Evolutionary conservation across 2,888 invertebrate species (phyloP).

Genomic region (Cyaniris semiargus): DNA sequence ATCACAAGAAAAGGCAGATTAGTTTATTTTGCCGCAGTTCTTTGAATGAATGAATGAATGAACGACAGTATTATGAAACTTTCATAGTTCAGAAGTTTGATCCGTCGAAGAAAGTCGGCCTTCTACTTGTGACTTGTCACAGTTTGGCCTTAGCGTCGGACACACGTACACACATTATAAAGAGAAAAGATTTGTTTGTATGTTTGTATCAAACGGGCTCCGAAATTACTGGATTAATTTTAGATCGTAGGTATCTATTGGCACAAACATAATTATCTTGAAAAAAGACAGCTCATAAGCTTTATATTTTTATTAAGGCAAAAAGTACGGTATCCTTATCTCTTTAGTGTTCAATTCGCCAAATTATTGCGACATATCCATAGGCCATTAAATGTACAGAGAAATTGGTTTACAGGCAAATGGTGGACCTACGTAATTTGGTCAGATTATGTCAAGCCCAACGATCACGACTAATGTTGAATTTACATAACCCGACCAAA

Average conservation of each 20-base stretch:
- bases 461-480: neutral
- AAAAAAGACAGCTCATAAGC: too few species aligned
- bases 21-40: slow-evolving; percentile 18
- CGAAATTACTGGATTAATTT: neutral
- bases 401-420: too few species aligned
- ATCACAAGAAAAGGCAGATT: neutral
- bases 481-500: neutral
- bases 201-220: neutral
- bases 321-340: too few species aligned
- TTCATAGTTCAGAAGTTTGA: slow-evolving; percentile 16
- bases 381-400: too few species aligned
- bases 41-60: slow-evolving; percentile 17
- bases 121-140: neutral
- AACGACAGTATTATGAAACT: neutral
- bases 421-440: too few species aligned
- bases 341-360: too few species aligned
- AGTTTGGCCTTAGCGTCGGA: neutral
- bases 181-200: neutral
- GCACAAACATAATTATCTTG: too few species aligned
- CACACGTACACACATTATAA: neutral
- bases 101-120: slow-evolving; percentile 7
- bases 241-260: neutral
- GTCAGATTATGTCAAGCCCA: too few species aligned
- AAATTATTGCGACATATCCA: too few species aligned
- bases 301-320: too few species aligned